phyloP scores from a whole-genome alignment of 2,888 invertebrate genomes.

The Sesia bembeciformis region DNA sequence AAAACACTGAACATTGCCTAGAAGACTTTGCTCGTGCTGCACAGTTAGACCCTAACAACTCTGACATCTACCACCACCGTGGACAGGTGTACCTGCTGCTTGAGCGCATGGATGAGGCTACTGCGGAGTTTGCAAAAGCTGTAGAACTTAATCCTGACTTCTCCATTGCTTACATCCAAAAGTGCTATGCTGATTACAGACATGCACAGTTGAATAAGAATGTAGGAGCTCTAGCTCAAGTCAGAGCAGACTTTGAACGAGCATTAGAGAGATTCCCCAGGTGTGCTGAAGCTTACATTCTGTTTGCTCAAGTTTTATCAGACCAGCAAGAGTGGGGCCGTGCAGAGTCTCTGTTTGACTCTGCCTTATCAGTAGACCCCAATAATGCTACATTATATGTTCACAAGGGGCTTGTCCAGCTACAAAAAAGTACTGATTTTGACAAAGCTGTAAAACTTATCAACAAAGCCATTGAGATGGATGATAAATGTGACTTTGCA shows the following conservation, averaged over 20 bases:
- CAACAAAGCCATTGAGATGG: constrained; percentile 87
- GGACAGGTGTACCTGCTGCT: constrained; percentile 90
- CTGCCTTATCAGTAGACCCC: constrained; percentile 87
- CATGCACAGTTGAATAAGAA: constrained; percentile 77
- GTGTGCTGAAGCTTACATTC: constrained; percentile 89
- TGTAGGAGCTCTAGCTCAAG: constrained; percentile 75
- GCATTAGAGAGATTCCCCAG: constrained; percentile 86
- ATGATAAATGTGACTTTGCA: constrained; percentile 94
- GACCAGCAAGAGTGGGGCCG: constrained; percentile 89
- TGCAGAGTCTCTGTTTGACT: constrained; percentile 87
- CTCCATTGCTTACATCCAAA: constrained; percentile 90
- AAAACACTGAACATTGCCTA: constrained; percentile 81
- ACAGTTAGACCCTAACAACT: constrained; percentile 83
- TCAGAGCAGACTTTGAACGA: constrained; percentile 82
- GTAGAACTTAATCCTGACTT: constrained; percentile 88
- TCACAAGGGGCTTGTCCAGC: constrained; percentile 86
- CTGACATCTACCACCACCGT: constrained; percentile 94
- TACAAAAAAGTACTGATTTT: constrained; percentile 90
- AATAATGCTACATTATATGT: constrained; percentile 90
- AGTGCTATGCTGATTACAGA: constrained; percentile 91
- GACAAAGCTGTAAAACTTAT: constrained; percentile 85
- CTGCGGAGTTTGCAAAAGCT: constrained; percentile 87
- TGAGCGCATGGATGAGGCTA: constrained; percentile 87
- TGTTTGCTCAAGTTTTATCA: constrained; percentile 92
- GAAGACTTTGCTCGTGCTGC: constrained; percentile 87